Base-by-base conservation (phyloP, 2,113 vertebrate genomes). In the Gymnarchus niloticus region DNA sequence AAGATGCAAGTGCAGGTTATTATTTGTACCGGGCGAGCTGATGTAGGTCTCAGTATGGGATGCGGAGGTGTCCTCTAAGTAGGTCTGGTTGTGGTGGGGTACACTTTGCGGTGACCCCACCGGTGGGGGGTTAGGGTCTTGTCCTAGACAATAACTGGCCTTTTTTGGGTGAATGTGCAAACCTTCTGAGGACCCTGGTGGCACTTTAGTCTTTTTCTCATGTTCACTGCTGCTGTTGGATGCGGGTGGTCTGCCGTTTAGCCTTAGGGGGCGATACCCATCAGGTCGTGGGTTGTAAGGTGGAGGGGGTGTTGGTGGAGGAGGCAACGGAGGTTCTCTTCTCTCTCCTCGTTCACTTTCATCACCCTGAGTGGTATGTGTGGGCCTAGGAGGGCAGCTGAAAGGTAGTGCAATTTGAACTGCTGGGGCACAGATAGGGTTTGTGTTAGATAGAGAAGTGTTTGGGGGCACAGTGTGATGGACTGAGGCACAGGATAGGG, bases 231-330 rank as follows among this genome's bases (percentile, higher is more conserved):
- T 86, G 73, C 89, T 91, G 83, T 6, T 59, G 85, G 37, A 83
- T 89, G 88, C 87, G 54, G 93, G 88, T 85, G 91, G 90, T 87
- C 89, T 90, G 77, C 76, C 81, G 78, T 88, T 89, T 85, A 89
- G 85, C 89, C 90, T 87, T 17, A 88, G 88, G 17, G 89, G 88
- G 28, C 91, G 88, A 48, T 54, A 90, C 83, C 90, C 93, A 46
- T 90, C 93, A 91, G 93, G 94, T 33, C 93, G 93, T 52, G 94
- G 93, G 9, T 93, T 94, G 90, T 95, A 94, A 7, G 94, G 94
- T 83, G 94, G 94, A 59, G 93, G 93, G 17, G 88, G 93, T 33
- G 93, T 93, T 10, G 93, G 93, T 81, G 93, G 94, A 76, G 93
- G 94, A 84, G 94, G 93, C 86, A 94, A 93, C 76, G 49, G 83